Percentiles rank a stretch among this genome's conserved stretches.
phyloP scores from a whole-genome alignment of 2,797 vertebrate genomes.

The Karalla daura region DNA sequence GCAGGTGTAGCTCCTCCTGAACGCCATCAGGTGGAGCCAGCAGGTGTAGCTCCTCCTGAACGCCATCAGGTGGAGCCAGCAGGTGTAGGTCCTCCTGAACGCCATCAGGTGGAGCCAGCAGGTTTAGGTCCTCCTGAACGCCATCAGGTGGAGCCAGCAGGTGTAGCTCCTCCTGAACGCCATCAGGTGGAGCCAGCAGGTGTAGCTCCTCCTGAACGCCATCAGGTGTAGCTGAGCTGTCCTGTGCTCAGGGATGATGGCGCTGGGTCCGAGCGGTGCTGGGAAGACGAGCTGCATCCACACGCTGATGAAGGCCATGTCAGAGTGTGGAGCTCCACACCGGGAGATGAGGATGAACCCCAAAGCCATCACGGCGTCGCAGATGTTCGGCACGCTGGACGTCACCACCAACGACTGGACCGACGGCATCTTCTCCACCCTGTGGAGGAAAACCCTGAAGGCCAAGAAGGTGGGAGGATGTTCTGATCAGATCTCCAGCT shows the following conservation, averaged over 20 bases:
- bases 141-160: too few relatives aligned
- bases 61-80: too few relatives aligned
- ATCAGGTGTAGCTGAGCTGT: background rate
- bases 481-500: too few relatives aligned
- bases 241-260: slow-evolving; percentile 85
- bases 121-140: too few relatives aligned
- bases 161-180: too few relatives aligned
- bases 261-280: slow-evolving; percentile 87
- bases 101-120: too few relatives aligned
- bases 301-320: slow-evolving; percentile 89
- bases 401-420: slow-evolving; percentile 92
- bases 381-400: slow-evolving; percentile 90
- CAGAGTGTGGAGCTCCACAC: slow-evolving; percentile 85
- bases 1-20: too few relatives aligned
- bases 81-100: too few relatives aligned
- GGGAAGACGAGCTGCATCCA: slow-evolving; percentile 89
- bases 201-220: too few relatives aligned
- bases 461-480: slow-evolving; percentile 84
- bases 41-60: too few relatives aligned
- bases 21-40: too few relatives aligned
- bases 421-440: slow-evolving; percentile 89
- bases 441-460: slow-evolving; percentile 91
- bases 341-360: slow-evolving; percentile 92
- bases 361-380: slow-evolving; percentile 89
- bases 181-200: too few relatives aligned